Base-by-base conservation (phyloP, 1,140 invertebrate genomes). In the Sinonovacula constricta region DNA sequence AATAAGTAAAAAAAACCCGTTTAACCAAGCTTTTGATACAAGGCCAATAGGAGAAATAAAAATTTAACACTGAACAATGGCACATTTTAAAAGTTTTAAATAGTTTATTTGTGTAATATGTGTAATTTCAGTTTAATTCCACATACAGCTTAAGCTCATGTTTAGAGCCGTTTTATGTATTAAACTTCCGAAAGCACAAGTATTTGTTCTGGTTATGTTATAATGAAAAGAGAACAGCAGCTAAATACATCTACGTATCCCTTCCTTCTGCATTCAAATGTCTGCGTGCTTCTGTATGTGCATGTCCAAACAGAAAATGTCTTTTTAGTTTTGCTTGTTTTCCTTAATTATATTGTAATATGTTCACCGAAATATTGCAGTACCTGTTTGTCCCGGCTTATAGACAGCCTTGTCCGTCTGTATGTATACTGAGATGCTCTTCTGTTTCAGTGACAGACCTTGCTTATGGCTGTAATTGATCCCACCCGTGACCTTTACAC, bases 321-420 rank as follows among this genome's bases (percentile, higher is more conserved):
- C 7, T 57, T 15, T 15, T 12, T 7, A 57, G 15, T 12, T 15
- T 12, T n/a, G 15, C 54, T 12, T 7, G 7, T n/a, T 57, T 57
- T 12, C 7, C 10, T 12, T 10, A 12, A 10, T 7, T 12, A 12
- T 15, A 12, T 15, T 12, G 5, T 57, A 15, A n/a, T 24, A 57
- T 22, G 22, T n/a, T 7, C 10, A 12, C 7, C 10, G 18, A 34
- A 63, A 33, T 33, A 22, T 53, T 53, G 24, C 18, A 59, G 75
- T 78, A 82, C 83, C 81, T 71, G 85, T 85, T 68, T 86, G 85
- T 31, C 82, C 82, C 30, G 85, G 85, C 78, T 86, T 85, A 53
- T 86, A 86, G n/a, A 85, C 77, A 18, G 82, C 78, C 63, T 85
- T 86, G 72, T 86, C 85, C 24, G 84, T 85, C 68, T 86, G 85